Evolutionary conservation across 2,113 vertebrate species (phyloP).

Genomic region (Craseonycteris thonglongyai): DNA sequence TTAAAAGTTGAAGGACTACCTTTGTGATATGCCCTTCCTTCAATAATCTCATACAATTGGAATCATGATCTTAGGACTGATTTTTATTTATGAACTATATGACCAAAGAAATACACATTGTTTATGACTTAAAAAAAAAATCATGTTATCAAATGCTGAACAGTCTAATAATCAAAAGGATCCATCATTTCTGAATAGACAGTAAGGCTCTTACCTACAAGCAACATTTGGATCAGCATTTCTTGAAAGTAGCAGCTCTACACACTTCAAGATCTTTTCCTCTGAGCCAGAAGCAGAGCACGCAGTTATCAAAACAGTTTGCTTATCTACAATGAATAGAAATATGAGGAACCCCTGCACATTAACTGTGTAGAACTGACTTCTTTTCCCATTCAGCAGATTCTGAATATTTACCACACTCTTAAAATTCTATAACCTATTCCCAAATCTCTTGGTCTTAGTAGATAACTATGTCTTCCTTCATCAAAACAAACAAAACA

Average conservation of each 20-base stretch:
- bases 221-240: conserved; percentile 88
- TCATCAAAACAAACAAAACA: no score
- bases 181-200: not conserved
- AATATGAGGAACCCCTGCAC: conserved; percentile 6
- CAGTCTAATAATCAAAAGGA: conserved; percentile 19
- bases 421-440: not conserved
- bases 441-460: not conserved
- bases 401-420: not conserved
- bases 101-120: conserved; percentile 18
- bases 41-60: not conserved
- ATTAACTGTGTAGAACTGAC: not conserved
- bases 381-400: not conserved
- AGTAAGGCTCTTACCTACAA: conserved; percentile 84
- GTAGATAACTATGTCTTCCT: not conserved
- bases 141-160: not conserved
- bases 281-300: conserved; percentile 85
- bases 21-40: not conserved
- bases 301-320: conserved; percentile 90
- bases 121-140: not conserved
- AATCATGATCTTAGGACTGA: not conserved
- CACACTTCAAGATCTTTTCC: conserved; percentile 86
- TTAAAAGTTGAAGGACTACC: not conserved
- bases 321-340: conserved; percentile 81
- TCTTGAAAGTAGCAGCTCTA: conserved; percentile 92
- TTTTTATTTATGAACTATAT: conserved; percentile 10